phyloP scores from a whole-genome alignment of 1,140 invertebrate genomes.

The Caenorhabditis briggsae region DNA sequence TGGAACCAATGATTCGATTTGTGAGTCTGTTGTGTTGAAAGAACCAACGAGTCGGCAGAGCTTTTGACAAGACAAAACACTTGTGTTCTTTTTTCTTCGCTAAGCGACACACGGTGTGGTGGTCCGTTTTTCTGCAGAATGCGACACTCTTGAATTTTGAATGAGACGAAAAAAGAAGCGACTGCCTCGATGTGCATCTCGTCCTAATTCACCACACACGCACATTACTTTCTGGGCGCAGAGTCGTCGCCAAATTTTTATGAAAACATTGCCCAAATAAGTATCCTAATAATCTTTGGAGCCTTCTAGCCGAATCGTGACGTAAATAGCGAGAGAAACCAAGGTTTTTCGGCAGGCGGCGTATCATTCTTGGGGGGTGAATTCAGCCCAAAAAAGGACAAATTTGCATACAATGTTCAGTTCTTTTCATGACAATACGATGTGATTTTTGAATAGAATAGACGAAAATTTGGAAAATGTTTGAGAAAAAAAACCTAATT shows the following conservation, averaged over 20 bases:
- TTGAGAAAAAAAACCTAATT: too few relatives aligned
- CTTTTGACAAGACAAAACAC: slow-evolving; percentile 15
- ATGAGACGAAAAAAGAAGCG: not conserved
- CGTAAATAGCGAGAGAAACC: too few relatives aligned
- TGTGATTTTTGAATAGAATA: too few relatives aligned
- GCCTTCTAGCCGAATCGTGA: too few relatives aligned
- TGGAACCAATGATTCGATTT: slow-evolving; percentile 40
- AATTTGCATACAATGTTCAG: too few relatives aligned
- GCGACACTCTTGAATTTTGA: slow-evolving; percentile 29
- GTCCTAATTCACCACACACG: slow-evolving; percentile 34
- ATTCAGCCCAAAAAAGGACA: too few relatives aligned
- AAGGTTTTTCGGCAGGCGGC: too few relatives aligned
- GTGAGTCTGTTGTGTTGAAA: not conserved
- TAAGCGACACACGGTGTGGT: not conserved
- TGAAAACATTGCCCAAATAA: not conserved
- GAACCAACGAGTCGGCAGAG: not conserved
- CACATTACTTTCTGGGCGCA: not conserved
- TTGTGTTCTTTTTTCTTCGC: not conserved
- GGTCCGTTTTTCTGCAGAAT: not conserved
- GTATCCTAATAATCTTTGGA: too few relatives aligned
- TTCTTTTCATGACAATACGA: not conserved
- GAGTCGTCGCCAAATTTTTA: not conserved
- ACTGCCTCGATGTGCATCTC: not conserved
- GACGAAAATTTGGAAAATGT: too few relatives aligned
- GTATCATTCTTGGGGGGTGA: too few relatives aligned